These are phyloP conservation scores for Chionis minor DNA, from an alignment of 2,113 vertebrate genomes.

Conservation along the genomic window DNA sequence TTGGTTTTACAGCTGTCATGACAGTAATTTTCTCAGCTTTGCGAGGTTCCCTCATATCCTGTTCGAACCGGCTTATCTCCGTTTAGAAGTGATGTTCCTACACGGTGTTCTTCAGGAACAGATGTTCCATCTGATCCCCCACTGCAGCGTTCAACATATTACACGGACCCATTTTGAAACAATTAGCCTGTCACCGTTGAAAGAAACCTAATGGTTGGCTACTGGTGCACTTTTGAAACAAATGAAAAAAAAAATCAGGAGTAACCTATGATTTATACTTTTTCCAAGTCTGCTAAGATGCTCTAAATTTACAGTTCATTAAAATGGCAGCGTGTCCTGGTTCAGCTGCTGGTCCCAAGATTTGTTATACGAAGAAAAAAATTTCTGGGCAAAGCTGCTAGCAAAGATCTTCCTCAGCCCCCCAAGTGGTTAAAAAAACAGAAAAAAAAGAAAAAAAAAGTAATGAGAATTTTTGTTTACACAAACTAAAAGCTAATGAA, in stretches of 20 bases:
- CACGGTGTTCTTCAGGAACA: constrained; percentile 25
- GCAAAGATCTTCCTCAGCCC: not conserved
- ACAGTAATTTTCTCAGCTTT: constrained; percentile 48
- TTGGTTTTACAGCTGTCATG: constrained; percentile 48
- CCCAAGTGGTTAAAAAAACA: not conserved
- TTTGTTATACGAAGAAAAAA: not conserved
- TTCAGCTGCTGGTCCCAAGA: not conserved
- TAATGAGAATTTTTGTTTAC: not conserved
- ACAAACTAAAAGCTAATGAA: not conserved
- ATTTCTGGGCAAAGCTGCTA: not conserved
- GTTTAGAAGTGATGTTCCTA: constrained; percentile 16
- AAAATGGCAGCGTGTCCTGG: not conserved
- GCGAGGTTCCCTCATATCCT: constrained; percentile 23
- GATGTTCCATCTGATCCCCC: constrained; percentile 52
- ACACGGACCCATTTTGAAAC: constrained; percentile 30
- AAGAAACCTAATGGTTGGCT: constrained; percentile 32
- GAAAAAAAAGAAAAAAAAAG: not conserved
- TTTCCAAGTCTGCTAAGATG: constrained; percentile 4
- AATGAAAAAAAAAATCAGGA: not conserved
- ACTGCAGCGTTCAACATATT: not conserved
- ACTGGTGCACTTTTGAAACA: constrained; percentile 47
- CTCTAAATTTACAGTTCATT: constrained; percentile 36
- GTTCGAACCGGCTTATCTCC: constrained; percentile 33
- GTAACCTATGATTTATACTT: constrained; percentile 5
- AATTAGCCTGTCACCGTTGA: constrained; percentile 34